Base-by-base conservation (phyloP, 2,888 invertebrate genomes). In the Merodon equestris region DNA sequence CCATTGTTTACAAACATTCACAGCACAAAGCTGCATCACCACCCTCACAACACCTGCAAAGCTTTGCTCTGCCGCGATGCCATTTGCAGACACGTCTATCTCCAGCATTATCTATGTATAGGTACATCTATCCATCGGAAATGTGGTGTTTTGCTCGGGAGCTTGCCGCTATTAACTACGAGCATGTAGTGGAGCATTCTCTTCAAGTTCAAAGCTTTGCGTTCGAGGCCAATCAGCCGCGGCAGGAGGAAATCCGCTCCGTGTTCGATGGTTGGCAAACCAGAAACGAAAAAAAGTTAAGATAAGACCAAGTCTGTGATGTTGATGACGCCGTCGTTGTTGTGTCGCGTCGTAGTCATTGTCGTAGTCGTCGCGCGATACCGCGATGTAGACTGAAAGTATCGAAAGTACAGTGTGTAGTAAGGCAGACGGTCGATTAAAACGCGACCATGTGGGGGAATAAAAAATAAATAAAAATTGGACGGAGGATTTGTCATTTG, bases 171-270 rank as follows among this genome's bases (percentile, higher is more conserved):
- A 10, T 10, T 40, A 40, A 40, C 27, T 7, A 19, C 36, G 38
- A 10, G n/a, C n/a, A n/a, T n/a, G n/a, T n/a, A n/a, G n/a, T n/a
- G 38, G 70, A 54, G 40, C 58, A 48, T 66, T 68, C 73, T 79
- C 64, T 60, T 74, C 73, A 79, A 79, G 79, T 79, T 79, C 79
- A 79, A 79, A 79, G 79, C 79, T 79, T 74, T 19, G n/a, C 12
- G 47, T 48, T 48, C 34, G 58, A 56, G 79, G 70, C 68, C 68
- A 56, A 36, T 27, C 27, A 47, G 45, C 53, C 5, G 17, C 38
- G 13, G 38, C 45, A 57, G 63, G 67, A 63, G 61, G 67, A 73
- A 70, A 74, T 48, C 58, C 72, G 63, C 70, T 68, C 50, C 34
- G 51, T 64, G 72, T 70, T 12, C 15, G 36, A 40, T 66, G 61